These are phyloP conservation scores for Oophaga pumilio DNA, from an alignment of 2,113 vertebrate genomes.

Conservation along the genomic window DNA sequence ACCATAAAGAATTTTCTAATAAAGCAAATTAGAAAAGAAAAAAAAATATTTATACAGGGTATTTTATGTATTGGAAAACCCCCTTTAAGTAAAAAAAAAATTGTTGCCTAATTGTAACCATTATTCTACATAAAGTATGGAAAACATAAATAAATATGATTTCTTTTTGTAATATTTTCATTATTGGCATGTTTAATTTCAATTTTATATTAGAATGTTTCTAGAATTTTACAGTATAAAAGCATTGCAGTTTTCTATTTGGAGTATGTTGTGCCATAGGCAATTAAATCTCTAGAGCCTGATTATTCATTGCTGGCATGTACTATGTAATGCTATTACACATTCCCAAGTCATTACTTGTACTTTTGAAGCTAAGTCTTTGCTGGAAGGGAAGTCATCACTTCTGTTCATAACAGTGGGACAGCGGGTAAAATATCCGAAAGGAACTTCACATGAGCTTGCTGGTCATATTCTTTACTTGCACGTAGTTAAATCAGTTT, in stretches of 20 bases:
- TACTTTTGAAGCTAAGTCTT: slow-evolving; percentile 49
- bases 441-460: slow-evolving; percentile 7
- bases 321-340: slow-evolving; percentile 43
- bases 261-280: slow-evolving; percentile 41
- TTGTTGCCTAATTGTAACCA: no score
- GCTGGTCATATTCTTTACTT: slow-evolving; percentile 3
- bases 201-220: neutral
- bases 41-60: no score
- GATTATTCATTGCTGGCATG: slow-evolving; percentile 40
- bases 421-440: slow-evolving; percentile 16
- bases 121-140: no score
- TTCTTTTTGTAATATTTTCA: neutral
- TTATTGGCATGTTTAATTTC: neutral
- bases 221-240: slow-evolving; percentile 28
- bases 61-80: no score
- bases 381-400: slow-evolving; percentile 48
- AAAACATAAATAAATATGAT: no score
- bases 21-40: no score
- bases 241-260: slow-evolving; percentile 16
- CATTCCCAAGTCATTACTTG: slow-evolving; percentile 47
- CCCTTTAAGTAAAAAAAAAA: no score
- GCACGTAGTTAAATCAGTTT: neutral
- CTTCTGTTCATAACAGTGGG: slow-evolving; percentile 35
- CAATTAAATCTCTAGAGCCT: slow-evolving; percentile 43
- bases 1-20: no score